phyloP scores from a whole-genome alignment of 2,888 invertebrate species.

The Physocephala rufipes region DNA sequence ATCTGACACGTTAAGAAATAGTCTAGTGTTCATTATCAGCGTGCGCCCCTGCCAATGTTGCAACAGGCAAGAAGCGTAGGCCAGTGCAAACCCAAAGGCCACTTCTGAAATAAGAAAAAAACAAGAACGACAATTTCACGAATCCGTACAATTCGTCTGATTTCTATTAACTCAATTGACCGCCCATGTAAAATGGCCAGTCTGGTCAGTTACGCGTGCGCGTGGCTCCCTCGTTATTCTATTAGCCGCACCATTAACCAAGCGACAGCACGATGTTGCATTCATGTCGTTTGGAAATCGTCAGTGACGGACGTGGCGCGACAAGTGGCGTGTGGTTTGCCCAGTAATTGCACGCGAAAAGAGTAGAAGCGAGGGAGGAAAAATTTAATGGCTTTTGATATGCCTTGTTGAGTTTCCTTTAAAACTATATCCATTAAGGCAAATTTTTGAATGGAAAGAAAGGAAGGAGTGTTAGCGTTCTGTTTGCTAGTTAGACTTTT shows the following conservation, averaged over 20 bases:
- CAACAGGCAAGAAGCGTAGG: not conserved
- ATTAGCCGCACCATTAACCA: conserved; percentile 46
- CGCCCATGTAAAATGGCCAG: conserved; percentile 15
- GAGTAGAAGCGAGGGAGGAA: too few species aligned
- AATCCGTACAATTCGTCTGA: too few species aligned
- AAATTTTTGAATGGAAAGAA: too few species aligned
- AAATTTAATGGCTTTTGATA: too few species aligned
- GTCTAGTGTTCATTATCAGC: conserved; percentile 1
- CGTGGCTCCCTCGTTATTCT: conserved; percentile 38
- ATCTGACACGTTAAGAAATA: conserved; percentile 29
- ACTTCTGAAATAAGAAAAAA: conserved; percentile 19
- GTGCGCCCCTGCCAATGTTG: not conserved
- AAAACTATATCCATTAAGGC: too few species aligned
- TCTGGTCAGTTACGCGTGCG: conserved; percentile 40
- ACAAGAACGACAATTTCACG: conserved; percentile 25
- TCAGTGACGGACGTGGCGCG: too few species aligned
- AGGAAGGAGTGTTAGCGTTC: too few species aligned
- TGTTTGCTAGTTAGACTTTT: too few species aligned
- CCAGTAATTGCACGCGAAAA: too few species aligned
- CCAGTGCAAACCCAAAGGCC: not conserved
- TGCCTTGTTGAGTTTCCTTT: too few species aligned
- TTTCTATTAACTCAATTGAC: conserved; percentile 7
- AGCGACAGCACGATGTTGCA: not conserved
- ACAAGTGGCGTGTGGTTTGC: too few species aligned
- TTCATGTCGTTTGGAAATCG: not conserved